These are phyloP conservation scores for Smithornis capensis DNA, from an alignment of 2,113 vertebrate genomes.

Conservation along the genomic window DNA sequence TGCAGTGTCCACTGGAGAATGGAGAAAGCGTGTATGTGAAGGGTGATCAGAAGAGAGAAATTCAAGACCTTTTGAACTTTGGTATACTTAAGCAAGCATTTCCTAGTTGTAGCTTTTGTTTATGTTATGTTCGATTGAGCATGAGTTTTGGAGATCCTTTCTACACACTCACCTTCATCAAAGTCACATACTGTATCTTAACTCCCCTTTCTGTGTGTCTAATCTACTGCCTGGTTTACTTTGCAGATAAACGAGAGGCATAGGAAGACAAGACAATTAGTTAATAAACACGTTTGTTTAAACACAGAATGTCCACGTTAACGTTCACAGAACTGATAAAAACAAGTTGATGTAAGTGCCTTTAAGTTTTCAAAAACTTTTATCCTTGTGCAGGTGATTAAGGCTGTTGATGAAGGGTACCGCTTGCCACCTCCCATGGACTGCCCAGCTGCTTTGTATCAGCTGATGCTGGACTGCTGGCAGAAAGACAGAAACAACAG, in stretches of 20 bases:
- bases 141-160: background rate
- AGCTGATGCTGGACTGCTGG: constrained; percentile 99
- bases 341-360: background rate
- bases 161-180: constrained; percentile 40
- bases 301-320: background rate
- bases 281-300: constrained; percentile 44
- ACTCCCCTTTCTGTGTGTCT: background rate
- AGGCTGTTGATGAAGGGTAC: constrained; percentile 97
- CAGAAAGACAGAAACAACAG: constrained; percentile 98
- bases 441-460: constrained; percentile 95
- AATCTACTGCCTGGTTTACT: constrained; percentile 35
- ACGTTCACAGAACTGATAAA: background rate
- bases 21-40: background rate
- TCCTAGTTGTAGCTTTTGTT: background rate
- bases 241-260: constrained; percentile 38
- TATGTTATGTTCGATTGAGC: background rate
- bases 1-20: background rate
- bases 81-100: background rate
- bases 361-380: constrained; percentile 28
- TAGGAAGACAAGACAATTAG: background rate
- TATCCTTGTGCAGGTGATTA: constrained; percentile 86
- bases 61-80: background rate
- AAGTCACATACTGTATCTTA: constrained; percentile 13
- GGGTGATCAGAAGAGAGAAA: background rate
- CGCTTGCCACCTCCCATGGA: constrained; percentile 97